Base-by-base conservation (phyloP, 2,888 invertebrate species). In the Uropetala carovei region DNA sequence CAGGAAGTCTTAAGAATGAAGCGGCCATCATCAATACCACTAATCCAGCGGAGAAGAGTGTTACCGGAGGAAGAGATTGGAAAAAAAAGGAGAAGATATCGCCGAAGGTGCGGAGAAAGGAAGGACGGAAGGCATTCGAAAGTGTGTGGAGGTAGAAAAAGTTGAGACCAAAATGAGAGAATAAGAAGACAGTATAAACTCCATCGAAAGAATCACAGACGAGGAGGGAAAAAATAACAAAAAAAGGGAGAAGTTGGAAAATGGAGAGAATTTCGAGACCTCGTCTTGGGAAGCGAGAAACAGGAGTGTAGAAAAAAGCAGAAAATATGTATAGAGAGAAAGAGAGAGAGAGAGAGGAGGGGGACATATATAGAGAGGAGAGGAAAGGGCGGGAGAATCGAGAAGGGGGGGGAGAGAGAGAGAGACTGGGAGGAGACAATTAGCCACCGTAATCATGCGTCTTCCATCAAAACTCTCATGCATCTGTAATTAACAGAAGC, bases 401-500 rank as follows among this genome's bases (percentile, higher is more conserved):
- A 57, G 58, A 30, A 83, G 82, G 59, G 68, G 14, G 30, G 9
- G 92, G 30, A 22, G n/a, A 22, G 60, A 58, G 59, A n/a, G 60
- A 30, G 43, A 13, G 64, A 27, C 18, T 56, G 60, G 81, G 10
- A 83, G 92, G 83, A 83, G 60, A 92, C 84, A 84, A 92, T 92
- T 92, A 86, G 68, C 86, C 92, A 59, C 22, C 84, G 86, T 86
- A 92, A 92, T 92, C 92, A 92, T 60, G 92, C 59, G 83, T 60
- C 84, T 58, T 82, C 92, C 92, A 92, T 92, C 83, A 92, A 92
- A 92, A 84, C 60, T 58, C 83, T 84, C 92, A 92, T 92, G 92
- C 92, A 92, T 92, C 92, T 64, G 83, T 92, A 92, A 92, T 92
- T 92, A 92, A 92, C 81, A 30, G 75, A 56, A 91, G 91, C 92